Conservation (phyloP, 2,888 invertebrate species). For the Volucella zonaria region DNA sequence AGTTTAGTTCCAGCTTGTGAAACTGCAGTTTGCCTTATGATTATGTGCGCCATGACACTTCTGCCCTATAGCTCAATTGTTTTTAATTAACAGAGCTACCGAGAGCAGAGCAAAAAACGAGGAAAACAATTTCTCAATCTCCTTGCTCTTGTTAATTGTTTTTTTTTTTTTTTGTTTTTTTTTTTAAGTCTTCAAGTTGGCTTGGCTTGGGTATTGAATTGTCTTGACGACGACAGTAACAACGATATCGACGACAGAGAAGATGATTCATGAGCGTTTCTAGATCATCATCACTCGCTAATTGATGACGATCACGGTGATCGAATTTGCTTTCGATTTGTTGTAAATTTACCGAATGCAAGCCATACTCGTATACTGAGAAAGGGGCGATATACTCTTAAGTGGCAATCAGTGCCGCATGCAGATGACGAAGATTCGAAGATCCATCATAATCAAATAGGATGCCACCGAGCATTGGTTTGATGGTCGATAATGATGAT, state of each 20-base stretch:
- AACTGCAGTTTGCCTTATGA: constrained; percentile 10
- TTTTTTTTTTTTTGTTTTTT: not conserved
- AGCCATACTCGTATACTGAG: constrained; percentile 15
- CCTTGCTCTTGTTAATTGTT: constrained; percentile 68
- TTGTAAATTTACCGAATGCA: not conserved
- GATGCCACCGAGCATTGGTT: constrained; percentile 55
- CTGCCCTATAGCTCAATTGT: constrained; percentile 80
- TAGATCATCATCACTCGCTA: constrained; percentile 71
- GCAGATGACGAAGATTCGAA: constrained; percentile 67
- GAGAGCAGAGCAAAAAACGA: not conserved
- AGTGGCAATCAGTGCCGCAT: constrained; percentile 72
- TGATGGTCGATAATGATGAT: no score
- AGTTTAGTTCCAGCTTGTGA: not conserved
- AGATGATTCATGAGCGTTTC: constrained; percentile 71
- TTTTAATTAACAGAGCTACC: constrained; percentile 80
- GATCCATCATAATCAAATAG: constrained; percentile 74
- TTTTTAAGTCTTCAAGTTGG: no score
- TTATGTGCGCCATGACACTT: constrained; percentile 75
- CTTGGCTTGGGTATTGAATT: not conserved
- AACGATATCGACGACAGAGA: constrained; percentile 2
- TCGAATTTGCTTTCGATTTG: constrained; percentile 70
- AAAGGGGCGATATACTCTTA: constrained; percentile 33
- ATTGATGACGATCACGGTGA: constrained; percentile 71
- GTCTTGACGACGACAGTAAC: constrained; percentile 8
- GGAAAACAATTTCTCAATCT: constrained; percentile 38